Base-by-base conservation (phyloP, 2,113 vertebrate genomes). In the Istiophorus platypterus region DNA sequence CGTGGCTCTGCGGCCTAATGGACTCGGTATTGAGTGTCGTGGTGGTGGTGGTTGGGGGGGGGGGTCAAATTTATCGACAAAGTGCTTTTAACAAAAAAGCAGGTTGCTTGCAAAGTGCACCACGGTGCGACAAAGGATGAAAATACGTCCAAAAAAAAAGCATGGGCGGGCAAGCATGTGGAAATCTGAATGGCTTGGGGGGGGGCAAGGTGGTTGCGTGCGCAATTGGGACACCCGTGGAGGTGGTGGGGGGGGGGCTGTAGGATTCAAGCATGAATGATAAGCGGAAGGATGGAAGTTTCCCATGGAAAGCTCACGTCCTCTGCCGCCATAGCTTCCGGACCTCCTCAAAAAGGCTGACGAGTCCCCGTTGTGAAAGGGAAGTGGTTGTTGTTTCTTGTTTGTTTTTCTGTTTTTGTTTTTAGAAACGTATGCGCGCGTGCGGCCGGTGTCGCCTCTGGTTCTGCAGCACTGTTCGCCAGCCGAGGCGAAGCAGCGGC, bases 1-100 rank as follows among this genome's bases (percentile, higher is more conserved):
- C 83, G 37, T 75, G 85, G 87, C 90, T 85, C 87, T 79, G 82
- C 72, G 26, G 84, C 90, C 91, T 92, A 92, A 93, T 92, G 92
- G 91, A 93, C 92, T 92, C 88, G 72, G 90, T 91, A 90, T 91
- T 92, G 92, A 94, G 91, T 92, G 91, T 92, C 87, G 70, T n/a
- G n/a, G n/a, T n/a, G n/a, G n/a, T n/a, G n/a, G n/a, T n/a, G n/a
- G n/a, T n/a, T n/a, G n/a, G n/a, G n/a, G n/a, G 78, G 89, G 90
- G 85, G 89, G 91, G 91, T 92, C 90, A 90, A 90, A 90, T 91
- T 89, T 91, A 92, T 93, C 61, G 89, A 90, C 86, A 89, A 91
- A 93, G 89, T 82, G 91, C 92, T 93, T 93, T 91, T 91, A 92
- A 93, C 92, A 90, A 92, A 88, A 88, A 93, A 92, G 89, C 91